A percentile compares a stretch with the other conserved stretches of the same genome.
phyloP scores from a whole-genome alignment of 2,888 invertebrate genomes.

The Cosmopolites sordidus region DNA sequence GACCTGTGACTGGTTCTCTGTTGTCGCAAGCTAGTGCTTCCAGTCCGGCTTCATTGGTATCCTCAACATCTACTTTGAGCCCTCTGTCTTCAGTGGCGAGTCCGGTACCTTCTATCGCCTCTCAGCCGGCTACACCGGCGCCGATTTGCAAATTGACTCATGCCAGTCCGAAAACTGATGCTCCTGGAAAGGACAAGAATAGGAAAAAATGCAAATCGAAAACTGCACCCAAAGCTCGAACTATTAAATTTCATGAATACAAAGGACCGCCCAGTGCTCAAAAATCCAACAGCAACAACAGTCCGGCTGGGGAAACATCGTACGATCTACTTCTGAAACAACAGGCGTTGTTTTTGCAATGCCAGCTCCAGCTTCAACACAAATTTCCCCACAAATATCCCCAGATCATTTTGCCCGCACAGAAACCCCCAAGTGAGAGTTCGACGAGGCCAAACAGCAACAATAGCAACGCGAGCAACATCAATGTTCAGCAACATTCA shows the following conservation, averaged over 20 bases:
- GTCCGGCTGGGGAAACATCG: constrained; percentile 67
- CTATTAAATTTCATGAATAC: constrained; percentile 96
- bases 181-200: constrained; percentile 73
- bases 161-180: constrained; percentile 45
- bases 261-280: constrained; percentile 86
- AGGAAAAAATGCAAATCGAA: constrained; percentile 79
- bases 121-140: constrained; percentile 52
- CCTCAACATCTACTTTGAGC: constrained; percentile 64
- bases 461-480: constrained; percentile 3
- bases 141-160: constrained; percentile 51
- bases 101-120: constrained; percentile 47
- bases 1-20: constrained; percentile 53
- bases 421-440: constrained; percentile 42
- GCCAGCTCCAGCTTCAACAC: constrained; percentile 70
- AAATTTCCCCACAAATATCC: constrained; percentile 74
- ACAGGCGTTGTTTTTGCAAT: constrained; percentile 87
- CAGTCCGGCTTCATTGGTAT: constrained; percentile 48
- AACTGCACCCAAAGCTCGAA: constrained; percentile 73
- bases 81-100: constrained; percentile 65
- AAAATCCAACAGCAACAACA: constrained; percentile 57
- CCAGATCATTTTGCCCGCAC: constrained; percentile 75
- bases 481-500: constrained; percentile 44
- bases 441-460: constrained; percentile 42
- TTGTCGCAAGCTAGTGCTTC: constrained; percentile 47
- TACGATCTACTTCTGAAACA: constrained; percentile 90